These are phyloP conservation scores for Aphelinus certus DNA, from an alignment of 1,140 invertebrate genomes.

Conservation along the genomic window DNA sequence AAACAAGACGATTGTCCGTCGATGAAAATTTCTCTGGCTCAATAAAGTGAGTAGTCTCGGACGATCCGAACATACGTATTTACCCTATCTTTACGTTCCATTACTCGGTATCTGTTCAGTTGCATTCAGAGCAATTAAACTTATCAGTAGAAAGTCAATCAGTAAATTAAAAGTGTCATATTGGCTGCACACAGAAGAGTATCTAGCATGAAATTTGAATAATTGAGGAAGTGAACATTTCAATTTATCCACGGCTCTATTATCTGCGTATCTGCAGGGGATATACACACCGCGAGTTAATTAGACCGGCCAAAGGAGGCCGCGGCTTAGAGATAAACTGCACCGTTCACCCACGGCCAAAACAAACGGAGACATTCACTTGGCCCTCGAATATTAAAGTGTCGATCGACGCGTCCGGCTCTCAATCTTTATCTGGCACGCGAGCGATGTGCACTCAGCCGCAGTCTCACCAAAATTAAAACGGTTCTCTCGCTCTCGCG, in stretches of 20 bases:
- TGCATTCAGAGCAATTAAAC: not conserved
- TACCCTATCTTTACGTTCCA: too few species aligned
- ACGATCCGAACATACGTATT: too few species aligned
- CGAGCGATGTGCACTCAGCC: not conserved
- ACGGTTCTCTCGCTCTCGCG: not conserved
- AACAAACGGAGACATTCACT: not conserved
- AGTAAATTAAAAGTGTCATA: not conserved
- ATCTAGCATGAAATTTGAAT: not conserved
- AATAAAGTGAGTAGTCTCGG: too few species aligned
- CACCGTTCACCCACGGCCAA: not conserved
- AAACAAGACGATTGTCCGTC: too few species aligned
- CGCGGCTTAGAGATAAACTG: conserved; percentile 16
- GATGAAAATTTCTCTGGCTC: too few species aligned
- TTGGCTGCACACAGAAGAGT: too few species aligned
- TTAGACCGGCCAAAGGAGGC: conserved; percentile 3
- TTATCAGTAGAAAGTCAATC: conserved; percentile 22
- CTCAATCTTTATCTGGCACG: conserved; percentile 8
- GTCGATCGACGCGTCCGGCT: not conserved
- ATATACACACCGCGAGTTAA: not conserved
- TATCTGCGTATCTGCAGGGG: not conserved
- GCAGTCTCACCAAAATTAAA: not conserved
- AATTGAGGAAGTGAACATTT: conserved; percentile 22
- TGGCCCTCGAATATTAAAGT: not conserved
- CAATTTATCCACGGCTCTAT: conserved; percentile 7
- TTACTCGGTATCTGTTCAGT: too few species aligned